Base-by-base conservation (phyloP, 2,113 vertebrate genomes). In the Polypterus bichir region DNA sequence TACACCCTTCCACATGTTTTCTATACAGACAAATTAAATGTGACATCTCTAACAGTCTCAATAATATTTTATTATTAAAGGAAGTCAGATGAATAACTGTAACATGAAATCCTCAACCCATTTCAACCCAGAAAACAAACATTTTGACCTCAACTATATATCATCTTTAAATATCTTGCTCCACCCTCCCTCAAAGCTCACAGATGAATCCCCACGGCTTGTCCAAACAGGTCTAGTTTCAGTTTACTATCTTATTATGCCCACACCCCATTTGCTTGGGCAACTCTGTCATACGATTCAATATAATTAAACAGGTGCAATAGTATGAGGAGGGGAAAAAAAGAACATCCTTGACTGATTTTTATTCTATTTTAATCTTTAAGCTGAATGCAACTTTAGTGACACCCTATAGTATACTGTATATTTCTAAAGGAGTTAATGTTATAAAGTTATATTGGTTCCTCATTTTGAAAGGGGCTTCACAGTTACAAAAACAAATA, bases 221-320 rank as follows among this genome's bases (percentile, higher is more conserved):
- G 84, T 81, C 83, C 81, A 85, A 88, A 87, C 87, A 87, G 81
- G 82, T 85, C 82, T 82, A 58, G 56, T 58, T 58, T 58, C 1
- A 46, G 80, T 71, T 83, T 78, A 77, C 73, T 83, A 86, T 87
- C 85, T 84, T 78, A 80, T 67, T 85, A 68, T 70, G 76, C 77
- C 81, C 80, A 85, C 81, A 70, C 84, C 85, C 80, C 81, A 74
- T 77, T 75, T 76, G 80, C 78, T 76, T 27, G 68, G 76, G 75
- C 70, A 48, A 74, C 77, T 80, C 77, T 80, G 80, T 79, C 77
- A 85, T 82, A 54, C 71, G 73, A 71, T 49, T 71, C 77, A 79
- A 73, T 78, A 83, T 81, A 84, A 80, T 80, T 79, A 76, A 79
- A 75, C 81, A 85, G 79, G 74, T 76, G 73, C 63, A 81, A 76